Percentiles rank a stretch among this genome's conserved stretches.
Conservation (phyloP, 2,888 invertebrate species). For the Amorpha juglandis region DNA sequence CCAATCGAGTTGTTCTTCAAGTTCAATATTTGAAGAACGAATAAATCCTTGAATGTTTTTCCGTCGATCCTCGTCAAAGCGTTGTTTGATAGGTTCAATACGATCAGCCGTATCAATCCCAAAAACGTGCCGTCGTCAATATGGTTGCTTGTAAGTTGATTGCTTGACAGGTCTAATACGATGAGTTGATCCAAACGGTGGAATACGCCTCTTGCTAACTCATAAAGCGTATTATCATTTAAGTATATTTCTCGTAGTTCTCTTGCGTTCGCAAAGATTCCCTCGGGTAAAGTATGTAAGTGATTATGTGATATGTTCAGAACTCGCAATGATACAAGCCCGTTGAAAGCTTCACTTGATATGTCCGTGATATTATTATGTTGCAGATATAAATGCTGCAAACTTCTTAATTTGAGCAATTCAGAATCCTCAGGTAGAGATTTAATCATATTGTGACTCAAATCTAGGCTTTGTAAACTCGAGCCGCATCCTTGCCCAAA, state of each 20-base stretch:
- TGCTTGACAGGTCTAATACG: constrained; percentile 92
- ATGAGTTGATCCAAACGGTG: constrained; percentile 92
- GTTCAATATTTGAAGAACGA: constrained; percentile 93
- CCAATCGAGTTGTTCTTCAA: constrained; percentile 94
- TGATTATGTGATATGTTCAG: constrained; percentile 95
- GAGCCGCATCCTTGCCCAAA: constrained; percentile 87
- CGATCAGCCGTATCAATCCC: constrained; percentile 92
- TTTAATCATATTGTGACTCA: constrained; percentile 92
- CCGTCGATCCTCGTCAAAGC: constrained; percentile 92
- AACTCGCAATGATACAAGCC: constrained; percentile 90
- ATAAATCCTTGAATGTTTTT: constrained; percentile 93
- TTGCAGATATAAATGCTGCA: constrained; percentile 91
- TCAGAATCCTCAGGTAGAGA: constrained; percentile 89
- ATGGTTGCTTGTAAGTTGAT: constrained; percentile 93
- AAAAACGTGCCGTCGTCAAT: constrained; percentile 93
- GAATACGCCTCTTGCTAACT: constrained; percentile 92
- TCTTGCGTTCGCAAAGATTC: constrained; percentile 91
- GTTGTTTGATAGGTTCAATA: constrained; percentile 93
- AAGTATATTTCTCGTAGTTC: constrained; percentile 93
- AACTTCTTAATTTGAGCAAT: constrained; percentile 89
- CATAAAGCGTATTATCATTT: constrained; percentile 93
- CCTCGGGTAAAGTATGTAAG: constrained; percentile 91
- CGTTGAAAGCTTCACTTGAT: constrained; percentile 90
- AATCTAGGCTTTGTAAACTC: constrained; percentile 90
- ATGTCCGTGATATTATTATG: constrained; percentile 93